Evolutionary conservation across 2,888 invertebrate species (phyloP).

Genomic region (Cyrtodaria siliqua): DNA sequence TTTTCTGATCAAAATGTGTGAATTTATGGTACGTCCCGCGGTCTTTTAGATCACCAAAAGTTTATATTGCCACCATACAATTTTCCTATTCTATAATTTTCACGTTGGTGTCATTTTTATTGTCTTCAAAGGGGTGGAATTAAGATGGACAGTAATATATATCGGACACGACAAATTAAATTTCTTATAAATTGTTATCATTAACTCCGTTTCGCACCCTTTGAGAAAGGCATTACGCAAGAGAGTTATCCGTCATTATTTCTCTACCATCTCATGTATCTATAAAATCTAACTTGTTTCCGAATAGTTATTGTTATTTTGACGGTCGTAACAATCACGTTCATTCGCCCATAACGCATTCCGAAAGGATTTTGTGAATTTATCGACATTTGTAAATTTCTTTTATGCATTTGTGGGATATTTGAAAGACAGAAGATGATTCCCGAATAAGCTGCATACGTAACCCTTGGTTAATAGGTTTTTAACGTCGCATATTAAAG

Average conservation of each 20-base stretch:
- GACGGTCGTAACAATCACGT: slow-evolving; percentile 25
- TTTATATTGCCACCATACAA: slow-evolving; percentile 35
- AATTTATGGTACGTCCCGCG: slow-evolving; percentile 51
- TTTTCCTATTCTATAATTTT: slow-evolving; percentile 56
- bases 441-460: slow-evolving; percentile 23
- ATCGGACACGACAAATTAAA: slow-evolving; percentile 57
- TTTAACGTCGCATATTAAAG: slow-evolving; percentile 38
- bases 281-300: slow-evolving; percentile 37
- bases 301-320: slow-evolving; percentile 9
- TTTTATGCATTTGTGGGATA: slow-evolving; percentile 34
- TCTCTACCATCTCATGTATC: slow-evolving; percentile 44
- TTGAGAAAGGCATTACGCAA: slow-evolving; percentile 38
- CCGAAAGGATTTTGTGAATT: slow-evolving; percentile 49
- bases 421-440: slow-evolving; percentile 2
- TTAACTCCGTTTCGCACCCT: slow-evolving; percentile 38
- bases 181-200: slow-evolving; percentile 59
- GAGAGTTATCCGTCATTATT: slow-evolving; percentile 33
- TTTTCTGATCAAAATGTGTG: slow-evolving; percentile 30
- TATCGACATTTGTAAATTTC: slow-evolving; percentile 59
- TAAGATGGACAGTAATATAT: slow-evolving; percentile 43
- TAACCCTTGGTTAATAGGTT: slow-evolving; percentile 21
- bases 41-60: slow-evolving; percentile 27
- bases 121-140: slow-evolving; percentile 46
- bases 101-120: slow-evolving; percentile 64
- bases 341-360: slow-evolving; percentile 38